Percentiles rank a stretch among this genome's conserved stretches.
Evolutionary conservation across 2,797 vertebrate species (phyloP).

Genomic region (Netta rufina): DNA sequence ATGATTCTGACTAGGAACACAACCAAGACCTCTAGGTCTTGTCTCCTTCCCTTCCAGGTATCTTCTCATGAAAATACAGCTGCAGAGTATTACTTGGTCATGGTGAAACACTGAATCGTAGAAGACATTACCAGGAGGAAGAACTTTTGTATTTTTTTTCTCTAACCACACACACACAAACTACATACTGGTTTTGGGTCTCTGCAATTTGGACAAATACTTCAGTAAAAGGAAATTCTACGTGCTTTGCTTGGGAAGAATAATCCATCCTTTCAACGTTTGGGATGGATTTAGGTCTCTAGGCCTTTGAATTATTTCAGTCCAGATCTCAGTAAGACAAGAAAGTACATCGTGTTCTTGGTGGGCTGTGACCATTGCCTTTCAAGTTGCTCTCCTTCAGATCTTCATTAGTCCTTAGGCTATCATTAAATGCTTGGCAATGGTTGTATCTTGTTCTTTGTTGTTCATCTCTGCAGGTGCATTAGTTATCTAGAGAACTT

Average conservation of each 20-base stretch:
- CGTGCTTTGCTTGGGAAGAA: background rate
- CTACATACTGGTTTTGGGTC: background rate
- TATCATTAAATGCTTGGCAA: constrained; percentile 42
- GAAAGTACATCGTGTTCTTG: constrained; percentile 9
- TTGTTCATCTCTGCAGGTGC: constrained; percentile 29
- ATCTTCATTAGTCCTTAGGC: constrained; percentile 46
- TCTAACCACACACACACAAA: background rate
- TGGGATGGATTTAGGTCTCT: background rate
- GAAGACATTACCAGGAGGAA: background rate
- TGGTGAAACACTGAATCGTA: background rate
- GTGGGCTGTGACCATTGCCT: constrained; percentile 26
- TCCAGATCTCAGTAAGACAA: background rate
- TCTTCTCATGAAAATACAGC: background rate
- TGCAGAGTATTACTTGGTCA: background rate
- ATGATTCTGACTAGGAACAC: background rate
- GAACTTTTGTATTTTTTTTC: background rate
- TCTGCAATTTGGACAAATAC: background rate
- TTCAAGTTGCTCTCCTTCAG: constrained; percentile 31
- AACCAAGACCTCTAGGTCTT: background rate
- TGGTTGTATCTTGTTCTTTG: constrained; percentile 29
- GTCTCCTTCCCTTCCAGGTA: background rate
- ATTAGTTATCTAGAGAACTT: constrained; percentile 24
- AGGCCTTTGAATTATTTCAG: constrained; percentile 5
- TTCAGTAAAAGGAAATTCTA: background rate
- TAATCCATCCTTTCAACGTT: background rate